A percentile compares a stretch with the other conserved stretches of the same genome.
phyloP scores from a whole-genome alignment of 2,797 vertebrate genomes.

The Argya squamiceps region DNA sequence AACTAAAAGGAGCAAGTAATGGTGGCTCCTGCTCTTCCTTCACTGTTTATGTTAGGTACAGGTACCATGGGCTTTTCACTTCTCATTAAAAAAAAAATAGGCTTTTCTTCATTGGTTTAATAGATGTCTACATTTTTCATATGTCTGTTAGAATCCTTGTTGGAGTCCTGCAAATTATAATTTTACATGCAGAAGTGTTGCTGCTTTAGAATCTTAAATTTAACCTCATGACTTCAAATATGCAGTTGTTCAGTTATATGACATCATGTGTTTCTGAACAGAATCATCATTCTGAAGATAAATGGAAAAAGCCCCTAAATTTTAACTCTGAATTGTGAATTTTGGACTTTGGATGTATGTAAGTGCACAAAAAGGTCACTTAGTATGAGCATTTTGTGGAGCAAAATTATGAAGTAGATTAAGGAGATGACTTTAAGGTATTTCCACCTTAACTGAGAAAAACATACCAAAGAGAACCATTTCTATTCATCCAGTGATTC shows the following conservation, averaged over 20 bases:
- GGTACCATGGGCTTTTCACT: background rate
- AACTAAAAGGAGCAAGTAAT: background rate
- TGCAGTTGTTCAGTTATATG: background rate
- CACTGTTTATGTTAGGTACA: background rate
- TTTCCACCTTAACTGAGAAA: conserved; percentile 74
- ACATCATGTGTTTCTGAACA: background rate
- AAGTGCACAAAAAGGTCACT: background rate
- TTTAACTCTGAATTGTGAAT: background rate
- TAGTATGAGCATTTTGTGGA: background rate
- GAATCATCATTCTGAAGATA: background rate
- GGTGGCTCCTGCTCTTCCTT: background rate
- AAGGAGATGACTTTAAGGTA: background rate
- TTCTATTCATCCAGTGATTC: conserved; percentile 97
- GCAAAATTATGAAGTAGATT: background rate
- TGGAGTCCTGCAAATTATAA: background rate
- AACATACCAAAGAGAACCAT: conserved; percentile 97
- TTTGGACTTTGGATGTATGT: background rate
- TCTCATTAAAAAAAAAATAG: background rate
- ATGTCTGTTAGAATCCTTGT: fast-evolving
- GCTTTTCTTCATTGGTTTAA: background rate
- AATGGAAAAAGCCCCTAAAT: background rate
- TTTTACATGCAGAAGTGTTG: background rate
- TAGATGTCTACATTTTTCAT: background rate
- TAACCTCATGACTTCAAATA: background rate
- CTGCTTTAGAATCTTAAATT: background rate